Base-by-base conservation (phyloP, 2,797 vertebrate species). In the Intellagama lesueurii region DNA sequence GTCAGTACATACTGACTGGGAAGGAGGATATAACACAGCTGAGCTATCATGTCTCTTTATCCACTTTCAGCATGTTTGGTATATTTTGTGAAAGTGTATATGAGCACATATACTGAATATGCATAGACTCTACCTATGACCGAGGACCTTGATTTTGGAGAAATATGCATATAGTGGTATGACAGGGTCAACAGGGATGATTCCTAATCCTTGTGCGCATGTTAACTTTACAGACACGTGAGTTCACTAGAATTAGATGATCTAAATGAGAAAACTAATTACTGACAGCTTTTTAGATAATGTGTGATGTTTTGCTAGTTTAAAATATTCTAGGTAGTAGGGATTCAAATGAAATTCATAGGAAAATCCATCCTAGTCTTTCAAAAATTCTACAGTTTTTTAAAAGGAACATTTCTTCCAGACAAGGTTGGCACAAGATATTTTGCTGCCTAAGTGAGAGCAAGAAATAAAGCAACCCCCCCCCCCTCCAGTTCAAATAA, bases 341-440 rank as follows among this genome's bases (percentile, higher is more conserved):
- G 7, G 44, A 79, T 89, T 84, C 85, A 87, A 44, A 70, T 72
- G 66, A 26, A 77, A 84, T 70, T n/a, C 78, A 79, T 40, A 85
- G 44, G 44, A 69, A 70, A 80, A 3, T 70, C 24, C 19, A 44
- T 79, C 35, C 76, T 16, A 87, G 9, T 32, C 40, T 6, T 44
- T 12, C 49, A 30, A 26, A 79, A 87, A 28, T 7, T 40, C 60
- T 16, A 26, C 69, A 26, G n/a, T 19, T 78, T 88, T 84, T 79
- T 30, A 69, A 60, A 88, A 88, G 35, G 64, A 78, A 66, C 8
- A 16, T n/a, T 66, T 78, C 14, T 69, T 76, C 32, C 56, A 16
- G 16, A 56, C 22, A 85, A 32, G 52, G 40, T 9, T 24, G 11
- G 47, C 40, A 30, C 28, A 17, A 66, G 73, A n/a, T 19, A 77